Evolutionary conservation across 2,113 vertebrate genomes (phyloP), one percentile per base, ranked within the genome.

Genomic region (Perca fluviatilis): DNA sequence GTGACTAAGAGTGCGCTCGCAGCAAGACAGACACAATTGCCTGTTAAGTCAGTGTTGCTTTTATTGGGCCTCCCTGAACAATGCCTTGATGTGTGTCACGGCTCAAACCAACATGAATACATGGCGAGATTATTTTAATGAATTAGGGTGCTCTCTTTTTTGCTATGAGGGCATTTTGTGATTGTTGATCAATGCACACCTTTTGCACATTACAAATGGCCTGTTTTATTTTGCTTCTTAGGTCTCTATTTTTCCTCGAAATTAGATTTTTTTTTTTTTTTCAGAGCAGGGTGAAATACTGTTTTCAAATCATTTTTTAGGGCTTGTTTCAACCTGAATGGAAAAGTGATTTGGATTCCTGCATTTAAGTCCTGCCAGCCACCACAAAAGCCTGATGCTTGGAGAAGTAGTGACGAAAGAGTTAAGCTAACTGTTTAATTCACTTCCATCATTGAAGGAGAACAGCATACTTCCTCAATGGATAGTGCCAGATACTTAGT

Each of bases 21-120:
- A 92, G 92, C 85, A 90, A 93, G 93, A 94, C 90, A 88, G 93
- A 95, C 93, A 95, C 93, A 94, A 95, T 94, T 94, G 93, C 91
- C 94, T 93, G 92, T 94, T 94, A 94, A 95, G 94, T 92, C 93
- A 88, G 89, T 86, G 93, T 91, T 92, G 92, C 93, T 92, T 92
- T 95, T 93, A 93, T 94, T 94, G 91, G 90, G 90, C 90, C 88
- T 93, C 81, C 84, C 87, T 82, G 90, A 92, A 92, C 91, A 91
- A 89, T 83, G 87, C 77, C 82, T 89, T 91, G 92, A 92, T 93
- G 92, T 90, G 92, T 93, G 92, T 93, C 92, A 91, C 60, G 51
- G 88, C 87, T 92, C 86, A 58, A 82, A 87, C 84, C 78, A 68
- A 88, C 89, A 81, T 85, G 62, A 77, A 91, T 90, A 90, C 82